Conservation (phyloP, 1,140 invertebrate species). For the Psilanteris sp. region DNA sequence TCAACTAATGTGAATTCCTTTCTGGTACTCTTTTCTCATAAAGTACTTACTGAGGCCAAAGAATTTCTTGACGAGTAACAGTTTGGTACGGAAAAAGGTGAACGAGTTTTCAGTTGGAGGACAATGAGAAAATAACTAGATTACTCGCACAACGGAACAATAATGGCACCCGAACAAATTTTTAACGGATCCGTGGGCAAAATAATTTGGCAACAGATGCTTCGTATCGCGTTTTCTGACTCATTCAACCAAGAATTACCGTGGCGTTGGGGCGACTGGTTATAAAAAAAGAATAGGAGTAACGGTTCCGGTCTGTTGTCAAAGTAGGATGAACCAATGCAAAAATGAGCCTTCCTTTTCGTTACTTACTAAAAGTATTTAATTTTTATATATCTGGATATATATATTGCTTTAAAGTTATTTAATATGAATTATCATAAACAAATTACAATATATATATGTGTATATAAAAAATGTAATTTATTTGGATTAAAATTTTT, state of each 20-base stretch:
- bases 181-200: slow-evolving; percentile 79
- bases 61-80: slow-evolving; percentile 10
- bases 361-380: too few species aligned
- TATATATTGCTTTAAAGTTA: slow-evolving; percentile 10
- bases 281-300: slow-evolving; percentile 36
- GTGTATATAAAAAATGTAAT: too few species aligned
- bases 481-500: too few species aligned
- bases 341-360: too few species aligned
- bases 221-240: slow-evolving; percentile 75
- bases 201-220: slow-evolving; percentile 81
- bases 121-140: slow-evolving; percentile 78
- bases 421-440: too few species aligned
- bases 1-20: slow-evolving; percentile 48
- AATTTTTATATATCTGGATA: slow-evolving; percentile 21
- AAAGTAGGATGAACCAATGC: too few species aligned
- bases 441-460: too few species aligned
- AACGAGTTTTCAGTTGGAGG: slow-evolving; percentile 50
- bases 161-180: slow-evolving; percentile 77
- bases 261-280: slow-evolving; percentile 53
- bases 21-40: slow-evolving; percentile 38
- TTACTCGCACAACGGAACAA: slow-evolving; percentile 76
- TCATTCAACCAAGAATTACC: slow-evolving; percentile 78
- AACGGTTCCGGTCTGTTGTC: slow-evolving; percentile 35
- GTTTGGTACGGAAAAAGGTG: slow-evolving; percentile 12
- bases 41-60: slow-evolving; percentile 19